Conservation (phyloP, 2,113 vertebrate genomes). For the Ranitomeya variabilis region DNA sequence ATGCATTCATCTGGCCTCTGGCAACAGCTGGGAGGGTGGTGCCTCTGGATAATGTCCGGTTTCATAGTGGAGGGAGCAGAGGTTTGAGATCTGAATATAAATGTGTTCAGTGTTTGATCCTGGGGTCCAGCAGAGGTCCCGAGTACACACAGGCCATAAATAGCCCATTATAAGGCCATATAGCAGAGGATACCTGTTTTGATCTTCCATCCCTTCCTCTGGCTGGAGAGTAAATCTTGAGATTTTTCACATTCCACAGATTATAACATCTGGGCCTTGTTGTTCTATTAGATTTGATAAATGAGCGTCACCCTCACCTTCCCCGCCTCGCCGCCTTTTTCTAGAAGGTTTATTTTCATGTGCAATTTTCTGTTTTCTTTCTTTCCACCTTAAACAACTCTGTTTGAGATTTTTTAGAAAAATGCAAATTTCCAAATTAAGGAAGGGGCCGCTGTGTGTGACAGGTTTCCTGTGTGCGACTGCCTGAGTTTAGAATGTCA, state of each 20-base stretch:
- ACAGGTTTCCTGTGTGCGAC: neutral
- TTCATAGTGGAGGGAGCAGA: rapidly evolving
- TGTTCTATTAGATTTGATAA: conserved; percentile 62
- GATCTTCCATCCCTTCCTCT: conserved; percentile 63
- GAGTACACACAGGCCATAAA: neutral
- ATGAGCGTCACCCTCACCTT: conserved; percentile 44
- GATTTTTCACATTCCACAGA: conserved; percentile 68
- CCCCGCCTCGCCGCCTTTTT: conserved; percentile 53
- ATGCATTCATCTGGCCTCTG: neutral
- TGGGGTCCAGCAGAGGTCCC: neutral
- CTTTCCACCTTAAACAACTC: conserved; percentile 21
- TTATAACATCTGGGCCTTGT: conserved; percentile 66
- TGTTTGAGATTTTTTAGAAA: neutral
- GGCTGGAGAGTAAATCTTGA: conserved; percentile 65
- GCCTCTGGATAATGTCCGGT: neutral
- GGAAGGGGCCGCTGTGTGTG: conserved; percentile 2
- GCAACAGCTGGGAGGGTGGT: neutral
- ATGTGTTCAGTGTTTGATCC: neutral
- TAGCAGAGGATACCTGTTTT: conserved; percentile 41
- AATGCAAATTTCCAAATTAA: conserved; percentile 51
- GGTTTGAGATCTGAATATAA: neutral
- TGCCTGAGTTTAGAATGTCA: conserved; percentile 13
- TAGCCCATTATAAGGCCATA: neutral
- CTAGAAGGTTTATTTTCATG: conserved; percentile 60
- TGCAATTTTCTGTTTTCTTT: conserved; percentile 44